These are phyloP conservation scores for Muricea muricata DNA, from an alignment of 92 coral and sea anemone genomes.

Conservation along the genomic window DNA sequence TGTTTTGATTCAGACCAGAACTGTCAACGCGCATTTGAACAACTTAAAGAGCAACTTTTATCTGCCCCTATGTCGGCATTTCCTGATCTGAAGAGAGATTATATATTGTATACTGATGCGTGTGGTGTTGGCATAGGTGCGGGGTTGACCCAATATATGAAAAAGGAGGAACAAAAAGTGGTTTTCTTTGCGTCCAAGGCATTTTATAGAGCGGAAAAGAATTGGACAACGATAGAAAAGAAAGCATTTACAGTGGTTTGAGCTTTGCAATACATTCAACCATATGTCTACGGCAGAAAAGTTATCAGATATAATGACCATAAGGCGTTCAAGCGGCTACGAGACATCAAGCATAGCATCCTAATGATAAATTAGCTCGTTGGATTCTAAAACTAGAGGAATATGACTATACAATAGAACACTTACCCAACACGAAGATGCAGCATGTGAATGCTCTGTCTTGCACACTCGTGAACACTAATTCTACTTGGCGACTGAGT, in stretches of 20 bases:
- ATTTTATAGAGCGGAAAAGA: slow-evolving; percentile 46
- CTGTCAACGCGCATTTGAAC: neutral
- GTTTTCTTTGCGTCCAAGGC: slow-evolving; percentile 60
- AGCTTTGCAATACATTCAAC: neutral
- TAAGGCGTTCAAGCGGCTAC: slow-evolving; percentile 37
- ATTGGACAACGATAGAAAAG: slow-evolving; percentile 25
- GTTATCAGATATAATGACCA: neutral
- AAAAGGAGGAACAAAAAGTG: slow-evolving; percentile 39
- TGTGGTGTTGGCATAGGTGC: slow-evolving; percentile 17
- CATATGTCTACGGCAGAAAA: neutral
- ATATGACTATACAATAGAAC: too few relatives aligned
- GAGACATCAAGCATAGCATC: slow-evolving; percentile 45
- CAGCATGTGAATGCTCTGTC: too few relatives aligned
- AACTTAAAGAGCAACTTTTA: neutral
- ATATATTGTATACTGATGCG: slow-evolving; percentile 7
- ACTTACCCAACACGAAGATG: too few relatives aligned
- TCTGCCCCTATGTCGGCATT: slow-evolving; percentile 1
- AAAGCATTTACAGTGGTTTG: neutral
- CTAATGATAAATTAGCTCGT: slow-evolving; percentile 2
- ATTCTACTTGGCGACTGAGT: too few relatives aligned
- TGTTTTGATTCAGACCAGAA: neutral
- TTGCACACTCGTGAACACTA: too few relatives aligned
- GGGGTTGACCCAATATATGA: slow-evolving; percentile 19
- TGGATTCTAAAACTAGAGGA: too few relatives aligned
- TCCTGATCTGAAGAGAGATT: neutral